Evolutionary conservation across 2,888 invertebrate genomes (phyloP), one percentile per base, ranked within the genome.

Genomic region (Melinaea menophilus): DNA sequence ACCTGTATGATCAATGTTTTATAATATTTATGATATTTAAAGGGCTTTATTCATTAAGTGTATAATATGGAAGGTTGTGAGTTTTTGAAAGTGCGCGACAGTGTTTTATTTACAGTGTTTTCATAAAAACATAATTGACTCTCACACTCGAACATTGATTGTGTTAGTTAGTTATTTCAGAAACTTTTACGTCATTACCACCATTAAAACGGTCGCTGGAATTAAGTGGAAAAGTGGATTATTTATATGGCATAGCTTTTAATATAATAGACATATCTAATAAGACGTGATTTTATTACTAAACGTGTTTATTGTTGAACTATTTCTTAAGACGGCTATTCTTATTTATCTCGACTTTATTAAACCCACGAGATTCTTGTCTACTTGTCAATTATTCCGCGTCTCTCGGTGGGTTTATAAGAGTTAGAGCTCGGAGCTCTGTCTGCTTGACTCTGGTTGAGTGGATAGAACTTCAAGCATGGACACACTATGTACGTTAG

Each of bases 251-350:
- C 69, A 68, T 82, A 85, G 81, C 78, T 79, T 78, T 71, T 78
- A 79, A 79, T 76, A 67, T 82, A 80, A 77, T 75, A 81, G 80
- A 88, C 88, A 88, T 88, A 88, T 88, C 88, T 81, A 80, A 72
- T 82, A 82, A 81, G 77, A 79, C 74, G 77, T 81, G 81, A 85
- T 80, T 82, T 80, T 81, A 81, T 77, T 75, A 73, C 67, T 73
- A 72, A 73, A 78, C 73, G 75, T 79, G 79, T 69, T 66, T 62
- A 58, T 64, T 63, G 59, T 61, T 67, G 58, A 34, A 56, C 51
- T 63, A 63, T 57, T 61, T 56, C n/a, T 59, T 67, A 67, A 65
- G 62, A 59, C 61, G 55, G 58, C 62, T 54, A 58, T 35, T 51
- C 35, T 46, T 57, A 37, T 63, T 55, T 58, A 46, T 45, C 55